phyloP scores from a whole-genome alignment of 2,797 vertebrate genomes.

The Poecilia velifera region DNA sequence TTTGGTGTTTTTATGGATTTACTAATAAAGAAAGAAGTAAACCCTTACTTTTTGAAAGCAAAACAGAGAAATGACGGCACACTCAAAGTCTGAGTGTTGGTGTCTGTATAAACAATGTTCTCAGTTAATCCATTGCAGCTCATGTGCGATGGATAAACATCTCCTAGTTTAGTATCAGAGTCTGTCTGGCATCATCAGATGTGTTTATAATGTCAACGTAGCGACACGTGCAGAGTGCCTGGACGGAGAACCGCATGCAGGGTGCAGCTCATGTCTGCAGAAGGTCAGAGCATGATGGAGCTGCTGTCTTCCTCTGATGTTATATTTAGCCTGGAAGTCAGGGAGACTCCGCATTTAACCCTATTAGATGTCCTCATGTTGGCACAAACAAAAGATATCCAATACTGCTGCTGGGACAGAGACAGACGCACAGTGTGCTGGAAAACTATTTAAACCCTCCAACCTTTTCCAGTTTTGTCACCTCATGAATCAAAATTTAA shows the following conservation, averaged over 20 bases:
- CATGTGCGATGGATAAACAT: not conserved
- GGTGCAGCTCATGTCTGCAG: constrained; percentile 17
- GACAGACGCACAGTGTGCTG: constrained; percentile 4
- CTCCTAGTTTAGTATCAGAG: constrained; percentile 8
- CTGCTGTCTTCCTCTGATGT: constrained; percentile 21
- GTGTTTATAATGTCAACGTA: constrained; percentile 26
- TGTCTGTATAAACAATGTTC: not conserved
- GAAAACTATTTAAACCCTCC: not conserved
- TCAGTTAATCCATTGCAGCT: not conserved
- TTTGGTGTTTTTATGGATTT: not conserved
- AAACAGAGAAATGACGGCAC: not conserved
- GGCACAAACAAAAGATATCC: constrained; percentile 31
- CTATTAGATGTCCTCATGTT: constrained; percentile 30
- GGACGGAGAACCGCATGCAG: constrained; percentile 13
- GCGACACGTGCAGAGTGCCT: not conserved
- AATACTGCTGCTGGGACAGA: constrained; percentile 1
- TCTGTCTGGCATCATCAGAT: constrained; percentile 24
- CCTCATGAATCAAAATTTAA: not conserved
- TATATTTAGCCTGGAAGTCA: constrained; percentile 62
- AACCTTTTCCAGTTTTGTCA: not conserved
- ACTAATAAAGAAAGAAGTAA: not conserved
- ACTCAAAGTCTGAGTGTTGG: not conserved
- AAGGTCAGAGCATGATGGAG: constrained; percentile 41
- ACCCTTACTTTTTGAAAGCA: not conserved
- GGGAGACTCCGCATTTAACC: constrained; percentile 49